Base-by-base conservation (phyloP, 2,888 invertebrate species). In the Tiliacea citrago region DNA sequence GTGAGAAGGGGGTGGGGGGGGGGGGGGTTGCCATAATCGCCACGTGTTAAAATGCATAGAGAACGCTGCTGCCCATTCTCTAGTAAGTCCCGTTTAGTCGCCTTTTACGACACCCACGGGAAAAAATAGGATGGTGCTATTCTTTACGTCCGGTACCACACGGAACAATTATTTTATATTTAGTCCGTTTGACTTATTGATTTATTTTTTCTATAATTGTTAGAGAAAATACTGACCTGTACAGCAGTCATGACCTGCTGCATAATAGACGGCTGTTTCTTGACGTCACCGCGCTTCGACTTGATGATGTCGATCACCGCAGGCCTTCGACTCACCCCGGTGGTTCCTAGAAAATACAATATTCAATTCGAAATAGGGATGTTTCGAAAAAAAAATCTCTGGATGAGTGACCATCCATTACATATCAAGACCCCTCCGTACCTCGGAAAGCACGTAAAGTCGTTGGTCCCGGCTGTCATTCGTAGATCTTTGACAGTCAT, bases 261-360 rank as follows among this genome's bases (percentile, higher is more conserved):
- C 97, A 99, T 98, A 90, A 99, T 97, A 79, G 98, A 94, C 0
- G 95, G 93, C 63, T 92, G 95, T 79, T 95, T 95, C 85, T 94
- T 95, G 3, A 88, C 76, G n/a, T 95, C 96, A 1, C 92, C 91
- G 0, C 92, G 92, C 53, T 91, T 91, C 0, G 94, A 90, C 75
- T 98, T 98, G 93, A 98, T 98, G 58, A 98, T 98, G 92, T 98
- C 98, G 90, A 98, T 97, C 85, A 98, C 96, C 1, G 98, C 98
- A 13, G 98, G 98, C 77, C 98, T 97, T 35, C 98, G 97, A 87
- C 97, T 98, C 51, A 98, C 98, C 88, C 97, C 97, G 82, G 97
- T 97, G 60, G 97, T 97, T 83, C 97, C 97, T 97, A 84, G 2
- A 86, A 89, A 69, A 58, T 18, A 57, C 12, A 70, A 45, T 7